Evolutionary conservation across 64 coral and sea anemone genomes (phyloP), one percentile per base, ranked within the genome.

Genomic region (Montipora sp.): DNA sequence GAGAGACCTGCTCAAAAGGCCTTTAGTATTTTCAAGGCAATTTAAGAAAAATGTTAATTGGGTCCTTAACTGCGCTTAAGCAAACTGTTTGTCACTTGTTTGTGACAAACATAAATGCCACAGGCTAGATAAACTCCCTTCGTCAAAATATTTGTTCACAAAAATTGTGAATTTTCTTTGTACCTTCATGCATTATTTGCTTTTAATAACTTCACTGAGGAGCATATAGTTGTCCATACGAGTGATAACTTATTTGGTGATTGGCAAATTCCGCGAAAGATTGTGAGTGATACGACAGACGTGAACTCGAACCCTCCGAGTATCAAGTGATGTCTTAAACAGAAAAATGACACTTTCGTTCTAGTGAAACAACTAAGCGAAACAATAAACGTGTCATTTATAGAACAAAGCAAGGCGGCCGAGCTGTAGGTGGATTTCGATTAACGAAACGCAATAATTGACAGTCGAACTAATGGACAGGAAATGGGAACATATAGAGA

Each of bases 381-480:
- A 72, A 85, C 65, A 85, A 85, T 85, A 70, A 83, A 85, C 16
- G 67, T 85, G 82, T 85, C 82, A 85, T 50, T 85, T 70, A 68
- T 8, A 70, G 82, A 85, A 85, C 82, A 85, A 85, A 85, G 82
- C 27, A 72, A 12, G 49, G 82, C 82, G 82, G 27, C 82, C 82
- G 18, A 69, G 46, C 50, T 85, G 63, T 85, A 85, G 82, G 70
- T 85, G 82, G 82, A 85, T 85, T 85, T 83, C 80, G 80, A 83
- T 83, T 83, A 83, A 67, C 80, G 80, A 61, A 83, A 83, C 80
- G 23, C 59, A 85, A 49, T 85, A 85, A 85, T 85, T 85, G 82
- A 85, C 82, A 85, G 82, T 85, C 65, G 14, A 72, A n/a, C 82
- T 85, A 85, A 85, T 85, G 82, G 82, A 71, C 82, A 85, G 82